Evolutionary conservation across 2,888 invertebrate species (phyloP).

Genomic region (Neoscelio sp.): DNA sequence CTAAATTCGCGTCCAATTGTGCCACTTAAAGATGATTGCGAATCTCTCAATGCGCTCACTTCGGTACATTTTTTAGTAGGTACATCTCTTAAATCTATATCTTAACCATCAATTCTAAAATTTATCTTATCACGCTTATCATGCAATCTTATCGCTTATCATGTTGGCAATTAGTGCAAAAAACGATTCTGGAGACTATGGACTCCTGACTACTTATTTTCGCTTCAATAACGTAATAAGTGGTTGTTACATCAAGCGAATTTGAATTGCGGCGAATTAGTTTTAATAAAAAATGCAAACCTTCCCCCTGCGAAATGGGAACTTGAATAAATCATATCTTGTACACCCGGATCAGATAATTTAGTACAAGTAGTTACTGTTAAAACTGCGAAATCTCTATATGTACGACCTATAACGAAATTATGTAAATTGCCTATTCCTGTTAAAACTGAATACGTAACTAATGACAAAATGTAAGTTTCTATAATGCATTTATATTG

Average conservation of each 20-base stretch:
- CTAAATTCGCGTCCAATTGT: too few relatives aligned
- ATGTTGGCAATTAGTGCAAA: conserved; percentile 1
- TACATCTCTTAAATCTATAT: too few relatives aligned
- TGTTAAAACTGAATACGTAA: not conserved
- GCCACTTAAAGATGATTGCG: too few relatives aligned
- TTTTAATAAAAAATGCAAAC: not conserved
- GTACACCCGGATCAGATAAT: not conserved
- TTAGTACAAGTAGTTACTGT: too few relatives aligned
- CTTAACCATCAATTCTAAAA: too few relatives aligned
- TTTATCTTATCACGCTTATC: too few relatives aligned
- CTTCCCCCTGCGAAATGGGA: conserved; percentile 3
- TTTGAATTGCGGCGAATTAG: not conserved
- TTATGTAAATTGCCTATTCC: not conserved
- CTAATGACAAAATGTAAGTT: too few relatives aligned
- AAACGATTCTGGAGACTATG: not conserved
- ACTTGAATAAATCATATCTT: not conserved
- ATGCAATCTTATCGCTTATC: too few relatives aligned
- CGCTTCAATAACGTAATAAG: not conserved
- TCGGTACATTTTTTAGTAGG: too few relatives aligned
- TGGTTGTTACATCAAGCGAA: not conserved
- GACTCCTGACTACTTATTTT: not conserved
- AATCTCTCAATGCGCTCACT: too few relatives aligned
- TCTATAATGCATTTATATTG: too few relatives aligned
- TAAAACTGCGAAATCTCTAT: not conserved
- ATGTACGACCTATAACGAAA: not conserved